Percentiles rank a stretch among this genome's conserved stretches.
These are phyloP conservation scores for Sarcophaga variegata DNA, from an alignment of 2,888 invertebrate species.

Conservation along the genomic window DNA sequence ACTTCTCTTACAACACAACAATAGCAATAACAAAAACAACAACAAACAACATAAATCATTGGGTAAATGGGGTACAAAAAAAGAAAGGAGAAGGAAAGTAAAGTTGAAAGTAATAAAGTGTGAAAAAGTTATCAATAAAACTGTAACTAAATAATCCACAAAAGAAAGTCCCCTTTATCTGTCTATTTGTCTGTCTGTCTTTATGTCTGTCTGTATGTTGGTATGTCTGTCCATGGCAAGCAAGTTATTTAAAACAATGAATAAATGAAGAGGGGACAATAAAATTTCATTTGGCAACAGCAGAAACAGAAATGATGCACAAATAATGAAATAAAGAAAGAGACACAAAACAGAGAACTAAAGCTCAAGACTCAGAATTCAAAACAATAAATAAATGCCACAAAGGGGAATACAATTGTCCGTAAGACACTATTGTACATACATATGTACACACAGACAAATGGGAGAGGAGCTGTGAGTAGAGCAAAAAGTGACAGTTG, in stretches of 20 bases:
- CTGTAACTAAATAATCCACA: neutral
- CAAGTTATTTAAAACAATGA: conserved; percentile 44
- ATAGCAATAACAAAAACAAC: neutral
- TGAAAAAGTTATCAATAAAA: neutral
- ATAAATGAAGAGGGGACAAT: conserved; percentile 12
- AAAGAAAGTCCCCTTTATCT: neutral
- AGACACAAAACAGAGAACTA: neutral
- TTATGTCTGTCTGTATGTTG: no score
- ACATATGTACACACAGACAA: no score
- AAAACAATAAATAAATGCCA: no score
- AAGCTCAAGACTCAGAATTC: no score
- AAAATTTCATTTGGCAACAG: conserved; percentile 43
- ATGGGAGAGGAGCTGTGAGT: no score
- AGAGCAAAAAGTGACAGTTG: no score
- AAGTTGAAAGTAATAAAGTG: neutral
- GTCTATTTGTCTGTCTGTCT: neutral
- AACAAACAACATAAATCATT: neutral
- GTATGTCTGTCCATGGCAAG: neutral
- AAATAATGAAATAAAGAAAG: conserved; percentile 42
- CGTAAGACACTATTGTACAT: no score
- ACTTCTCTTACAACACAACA: neutral
- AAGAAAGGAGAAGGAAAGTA: neutral
- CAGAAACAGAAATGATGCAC: conserved; percentile 37
- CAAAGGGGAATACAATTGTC: no score
- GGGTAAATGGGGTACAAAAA: neutral